Evolutionary conservation across 2,113 vertebrate genomes (phyloP).

Genomic region (Gorilla gorilla): DNA sequence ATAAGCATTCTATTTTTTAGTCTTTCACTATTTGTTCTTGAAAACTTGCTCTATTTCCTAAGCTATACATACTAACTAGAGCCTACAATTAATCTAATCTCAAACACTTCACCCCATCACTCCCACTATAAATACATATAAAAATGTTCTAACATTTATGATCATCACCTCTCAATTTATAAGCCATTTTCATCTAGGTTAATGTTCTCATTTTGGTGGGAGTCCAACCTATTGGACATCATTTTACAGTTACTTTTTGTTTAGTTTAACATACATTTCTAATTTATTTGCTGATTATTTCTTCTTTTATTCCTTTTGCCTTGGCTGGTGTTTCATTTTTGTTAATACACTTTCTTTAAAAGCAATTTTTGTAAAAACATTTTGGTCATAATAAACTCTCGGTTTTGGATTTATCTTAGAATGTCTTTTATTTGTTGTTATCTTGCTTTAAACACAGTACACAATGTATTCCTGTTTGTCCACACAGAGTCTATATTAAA

Average conservation of each 20-base stretch:
- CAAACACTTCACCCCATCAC: background rate
- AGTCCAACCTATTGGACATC: no score
- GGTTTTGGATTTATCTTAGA: background rate
- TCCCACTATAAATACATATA: background rate
- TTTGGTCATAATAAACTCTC: background rate
- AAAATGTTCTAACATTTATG: background rate
- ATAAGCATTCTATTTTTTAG: background rate
- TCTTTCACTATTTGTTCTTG: background rate
- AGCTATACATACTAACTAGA: background rate
- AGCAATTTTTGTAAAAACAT: background rate
- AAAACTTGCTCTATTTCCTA: background rate
- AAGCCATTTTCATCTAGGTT: background rate
- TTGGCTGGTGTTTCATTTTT: background rate
- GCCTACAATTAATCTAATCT: background rate
- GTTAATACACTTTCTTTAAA: background rate
- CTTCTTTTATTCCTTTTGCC: background rate
- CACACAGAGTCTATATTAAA: background rate
- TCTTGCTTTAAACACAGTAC: background rate
- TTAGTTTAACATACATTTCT: background rate
- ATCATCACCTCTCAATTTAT: background rate
- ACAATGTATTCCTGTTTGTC: background rate
- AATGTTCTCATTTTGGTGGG: background rate
- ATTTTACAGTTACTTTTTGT: background rate
- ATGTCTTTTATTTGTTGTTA: background rate
- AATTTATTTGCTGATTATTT: background rate